phyloP scores from a whole-genome alignment of 2,797 vertebrate genomes.

The Girardinus metallicus region DNA sequence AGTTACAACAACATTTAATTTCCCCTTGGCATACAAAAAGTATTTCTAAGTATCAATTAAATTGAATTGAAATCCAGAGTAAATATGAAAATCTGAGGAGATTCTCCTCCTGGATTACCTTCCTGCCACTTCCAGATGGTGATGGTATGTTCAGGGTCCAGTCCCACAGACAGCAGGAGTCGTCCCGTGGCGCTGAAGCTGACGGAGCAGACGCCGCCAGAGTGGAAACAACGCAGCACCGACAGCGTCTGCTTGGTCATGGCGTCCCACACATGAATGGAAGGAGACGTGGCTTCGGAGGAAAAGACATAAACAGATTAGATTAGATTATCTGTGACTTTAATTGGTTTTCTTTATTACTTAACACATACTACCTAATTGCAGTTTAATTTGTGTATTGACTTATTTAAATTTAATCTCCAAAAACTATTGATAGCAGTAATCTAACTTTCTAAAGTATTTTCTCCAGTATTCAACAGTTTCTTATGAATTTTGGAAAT shows the following conservation, averaged over 20 bases:
- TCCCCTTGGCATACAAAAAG: not conserved
- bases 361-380: not conserved
- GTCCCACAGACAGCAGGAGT: slow-evolving; percentile 92
- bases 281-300: slow-evolving; percentile 90
- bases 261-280: slow-evolving; percentile 97
- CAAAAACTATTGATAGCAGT: slow-evolving; percentile 66
- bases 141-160: slow-evolving; percentile 93
- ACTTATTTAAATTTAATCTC: not conserved
- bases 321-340: not conserved
- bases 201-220: slow-evolving; percentile 93
- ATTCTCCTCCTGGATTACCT: slow-evolving; percentile 78
- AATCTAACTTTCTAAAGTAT: slow-evolving; percentile 14
- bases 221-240: slow-evolving; percentile 93
- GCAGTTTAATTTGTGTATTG: not conserved
- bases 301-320: not conserved
- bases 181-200: slow-evolving; percentile 99
- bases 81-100: not conserved
- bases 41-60: not conserved
- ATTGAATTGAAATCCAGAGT: not conserved
- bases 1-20: not conserved
- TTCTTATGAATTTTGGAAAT: not conserved
- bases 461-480: not conserved
- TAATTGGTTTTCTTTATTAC: not conserved
- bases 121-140: slow-evolving; percentile 99
- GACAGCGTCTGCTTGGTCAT: slow-evolving; percentile 95